phyloP scores from a whole-genome alignment of 1,140 invertebrate species.

The Holcopasites calliopsidis region DNA sequence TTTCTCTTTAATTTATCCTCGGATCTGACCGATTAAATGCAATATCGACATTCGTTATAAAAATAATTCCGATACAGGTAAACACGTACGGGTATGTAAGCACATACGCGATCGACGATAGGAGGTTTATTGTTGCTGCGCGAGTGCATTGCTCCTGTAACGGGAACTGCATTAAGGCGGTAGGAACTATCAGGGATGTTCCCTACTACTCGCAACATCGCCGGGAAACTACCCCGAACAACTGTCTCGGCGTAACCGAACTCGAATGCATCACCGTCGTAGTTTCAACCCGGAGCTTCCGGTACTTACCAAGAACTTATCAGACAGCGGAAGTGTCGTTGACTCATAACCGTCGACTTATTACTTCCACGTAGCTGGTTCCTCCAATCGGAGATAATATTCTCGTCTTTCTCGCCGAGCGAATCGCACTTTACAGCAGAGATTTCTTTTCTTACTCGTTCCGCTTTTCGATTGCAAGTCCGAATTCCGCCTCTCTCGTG shows the following conservation, averaged over 20 bases:
- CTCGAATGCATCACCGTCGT: conserved; percentile 50
- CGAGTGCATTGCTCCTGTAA: background rate
- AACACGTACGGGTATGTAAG: background rate
- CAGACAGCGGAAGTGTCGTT: conserved; percentile 48
- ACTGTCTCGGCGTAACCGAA: conserved; percentile 54
- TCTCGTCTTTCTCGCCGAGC: background rate
- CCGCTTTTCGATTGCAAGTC: background rate
- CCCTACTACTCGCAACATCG: conserved; percentile 32
- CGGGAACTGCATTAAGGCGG: conserved; percentile 40
- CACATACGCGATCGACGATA: conserved; percentile 9
- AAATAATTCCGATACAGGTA: too few species aligned
- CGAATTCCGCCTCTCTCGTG: background rate
- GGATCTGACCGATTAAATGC: too few species aligned
- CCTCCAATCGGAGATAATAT: conserved; percentile 3
- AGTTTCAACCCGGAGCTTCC: conserved; percentile 37
- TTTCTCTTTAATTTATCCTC: too few species aligned
- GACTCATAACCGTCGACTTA: conserved; percentile 56
- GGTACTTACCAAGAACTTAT: conserved; percentile 57
- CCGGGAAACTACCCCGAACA: conserved; percentile 48
- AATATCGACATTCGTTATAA: too few species aligned
- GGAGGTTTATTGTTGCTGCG: conserved; percentile 26
- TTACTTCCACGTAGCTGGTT: conserved; percentile 35
- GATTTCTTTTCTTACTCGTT: background rate
- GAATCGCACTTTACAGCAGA: background rate
- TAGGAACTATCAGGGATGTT: conserved; percentile 28